Percentiles rank a stretch among this genome's conserved stretches.
Conservation (phyloP, 2,113 vertebrate genomes). For the Chaetodon trifascialis region DNA sequence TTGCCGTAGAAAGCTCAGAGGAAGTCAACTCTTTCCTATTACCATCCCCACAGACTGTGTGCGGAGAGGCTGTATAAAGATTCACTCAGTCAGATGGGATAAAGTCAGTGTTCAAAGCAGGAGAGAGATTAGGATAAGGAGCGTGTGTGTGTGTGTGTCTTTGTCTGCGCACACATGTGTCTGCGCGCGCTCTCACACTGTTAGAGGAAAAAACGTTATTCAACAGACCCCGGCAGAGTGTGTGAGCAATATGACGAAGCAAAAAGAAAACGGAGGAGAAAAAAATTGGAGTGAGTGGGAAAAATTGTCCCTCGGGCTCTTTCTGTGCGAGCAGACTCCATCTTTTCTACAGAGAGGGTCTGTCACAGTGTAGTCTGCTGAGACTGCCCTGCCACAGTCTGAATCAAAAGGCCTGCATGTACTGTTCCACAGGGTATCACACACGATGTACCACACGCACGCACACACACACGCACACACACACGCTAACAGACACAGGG, state of each 20-base stretch:
- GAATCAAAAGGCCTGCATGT: conserved; percentile 35
- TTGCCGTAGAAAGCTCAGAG: conserved; percentile 23
- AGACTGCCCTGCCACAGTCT: conserved; percentile 25
- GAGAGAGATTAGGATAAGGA: conserved; percentile 33
- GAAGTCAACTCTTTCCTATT: conserved; percentile 43
- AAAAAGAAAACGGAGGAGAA: not conserved
- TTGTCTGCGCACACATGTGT: not conserved
- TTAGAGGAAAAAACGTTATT: conserved; percentile 16
- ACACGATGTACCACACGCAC: not conserved
- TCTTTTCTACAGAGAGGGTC: conserved; percentile 49
- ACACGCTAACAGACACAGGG: not conserved
- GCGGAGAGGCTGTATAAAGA: conserved; percentile 32
- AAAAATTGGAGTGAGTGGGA: not conserved
- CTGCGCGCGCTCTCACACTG: conserved; percentile 4
- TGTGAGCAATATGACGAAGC: conserved; percentile 43
- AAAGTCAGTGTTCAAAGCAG: conserved; percentile 43
- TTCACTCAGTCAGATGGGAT: conserved; percentile 48
- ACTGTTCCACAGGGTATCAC: conserved; percentile 14
- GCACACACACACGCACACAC: conserved; percentile 14
- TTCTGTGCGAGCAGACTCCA: conserved; percentile 5
- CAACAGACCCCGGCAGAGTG: conserved; percentile 25
- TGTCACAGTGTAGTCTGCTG: conserved; percentile 31
- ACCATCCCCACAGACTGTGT: conserved; percentile 32
- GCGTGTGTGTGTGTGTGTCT: not conserved
- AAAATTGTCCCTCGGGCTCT: conserved; percentile 7